Evolutionary conservation across 2,888 invertebrate species (phyloP), one percentile per base, ranked within the genome.

Genomic region (Clivina fossor): DNA sequence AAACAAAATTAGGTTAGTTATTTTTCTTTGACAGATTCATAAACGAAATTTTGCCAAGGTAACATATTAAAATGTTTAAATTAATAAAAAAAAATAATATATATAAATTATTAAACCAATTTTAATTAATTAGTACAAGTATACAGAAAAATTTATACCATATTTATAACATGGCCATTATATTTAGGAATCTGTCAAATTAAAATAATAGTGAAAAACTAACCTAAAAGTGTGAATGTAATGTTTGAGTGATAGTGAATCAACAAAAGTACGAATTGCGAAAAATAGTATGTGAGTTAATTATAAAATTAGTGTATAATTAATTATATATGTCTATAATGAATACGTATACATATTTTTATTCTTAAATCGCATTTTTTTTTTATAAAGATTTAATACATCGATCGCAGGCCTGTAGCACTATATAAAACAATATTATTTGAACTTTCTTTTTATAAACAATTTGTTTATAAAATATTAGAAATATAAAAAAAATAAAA

Each of bases 331-430:
- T 55, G 55, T 55, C 55, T 55, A 55, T 55, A 54, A 46, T 35
- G 28, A 55, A 40, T 47, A 55, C 30, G 33, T 51, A 50, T 40
- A 51, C 46, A 47, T 55, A 55, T 46, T 55, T 55, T 55, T 47
- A 47, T 55, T 47, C 55, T 47, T 47, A 55, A 26, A 19, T 19
- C 20, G 53, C 53, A 53, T 40, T 53, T 53, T 55, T 43, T 43
- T 43, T 55, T 46, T 55, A 55, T 55, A 55, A 38, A 30, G 47
- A 55, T 55, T 47, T n/a, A n/a, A 40, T 55, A 55, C 55, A 55
- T 55, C 55, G 55, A 55, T 26, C 22, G 43, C 46, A 55, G 55
- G 55, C 55, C 55, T 55, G 55, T 55, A 55, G 55, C 55, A 55
- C 55, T 19, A 47, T 37, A 35, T 43, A 41, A 43, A 35, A n/a